Evolutionary conservation across 2,797 vertebrate species (phyloP), one percentile per base, ranked within the genome.

Genomic region (Sebastes iracundus): DNA sequence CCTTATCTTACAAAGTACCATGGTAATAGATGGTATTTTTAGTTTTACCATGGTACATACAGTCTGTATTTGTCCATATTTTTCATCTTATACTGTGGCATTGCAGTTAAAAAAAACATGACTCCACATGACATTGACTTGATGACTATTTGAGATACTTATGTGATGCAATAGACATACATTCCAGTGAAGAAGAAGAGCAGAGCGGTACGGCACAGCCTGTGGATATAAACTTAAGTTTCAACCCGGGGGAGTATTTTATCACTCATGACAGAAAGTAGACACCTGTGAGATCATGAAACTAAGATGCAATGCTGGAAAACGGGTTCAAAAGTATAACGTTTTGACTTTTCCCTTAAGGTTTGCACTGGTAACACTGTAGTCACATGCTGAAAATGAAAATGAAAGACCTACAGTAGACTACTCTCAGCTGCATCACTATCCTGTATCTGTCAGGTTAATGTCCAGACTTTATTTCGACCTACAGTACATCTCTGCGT

Each of bases 381-480:
- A 9, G 14, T 42, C 23, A 46, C 2, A 38, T 16, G 32, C 20
- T 33, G 13, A 46, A 46, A 46, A 46, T 46, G 16, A 46, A 46
- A 49, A 49, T 49, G 3, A 49, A 20, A 49, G 46, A 49, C 46
- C 1, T 8, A 20, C 16, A 20, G 46, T 8, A 46, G 42, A 18
- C 42, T 46, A 20, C 46, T 20, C 46, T 49, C 7, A 3, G 46
- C 46, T 49, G 46, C 46, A 49, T 49, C 46, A 20, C 46, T 49
- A 18, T 49, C 46, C 46, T 22, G 16, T 23, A 10, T 63, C 75
- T 49, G 63, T 84, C 55, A 70, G 61, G 65, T 84, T 79, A 77
- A 75, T 60, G 49, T 70, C 59, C n/a, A 73, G 76, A 76, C 78
- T 70, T 68, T 33, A 58, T 85, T 80, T 81, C 84, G 81, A 89